These are phyloP conservation scores for Deilephila elpenor DNA, from an alignment of 2,888 invertebrate species.

Conservation along the genomic window DNA sequence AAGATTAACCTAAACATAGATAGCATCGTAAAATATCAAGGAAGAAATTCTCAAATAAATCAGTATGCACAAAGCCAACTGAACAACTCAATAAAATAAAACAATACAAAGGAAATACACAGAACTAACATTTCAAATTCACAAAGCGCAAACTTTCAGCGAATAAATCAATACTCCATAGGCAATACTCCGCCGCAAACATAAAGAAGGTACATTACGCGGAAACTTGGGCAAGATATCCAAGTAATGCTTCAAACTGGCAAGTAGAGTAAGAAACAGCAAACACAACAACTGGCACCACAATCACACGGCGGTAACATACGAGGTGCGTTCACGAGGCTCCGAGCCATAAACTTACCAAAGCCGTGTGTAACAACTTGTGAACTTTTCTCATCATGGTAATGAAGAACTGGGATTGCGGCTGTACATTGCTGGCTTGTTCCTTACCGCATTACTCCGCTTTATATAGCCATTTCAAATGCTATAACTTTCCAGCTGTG, in stretches of 20 bases:
- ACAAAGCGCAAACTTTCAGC: neutral
- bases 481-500: neutral
- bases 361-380: conserved; percentile 29
- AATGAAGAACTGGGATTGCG: conserved; percentile 35
- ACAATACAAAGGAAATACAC: neutral
- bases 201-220: neutral
- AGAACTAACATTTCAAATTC: neutral
- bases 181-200: neutral
- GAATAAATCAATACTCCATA: neutral
- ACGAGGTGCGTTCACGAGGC: conserved; percentile 4
- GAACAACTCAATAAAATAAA: neutral
- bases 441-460: conserved; percentile 20
- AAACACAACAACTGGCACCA: neutral
- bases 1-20: no score
- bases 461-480: conserved; percentile 19
- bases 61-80: neutral
- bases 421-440: conserved; percentile 13
- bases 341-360: conserved; percentile 9
- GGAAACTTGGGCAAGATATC: neutral
- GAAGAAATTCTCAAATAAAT: no score
- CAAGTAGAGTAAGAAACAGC: neutral
- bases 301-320: conserved; percentile 13
- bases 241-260: conserved; percentile 1
- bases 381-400: conserved; percentile 40
- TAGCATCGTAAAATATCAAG: no score